phyloP scores from a whole-genome alignment of 2,888 invertebrate genomes.

The Ptilodon capucinus region DNA sequence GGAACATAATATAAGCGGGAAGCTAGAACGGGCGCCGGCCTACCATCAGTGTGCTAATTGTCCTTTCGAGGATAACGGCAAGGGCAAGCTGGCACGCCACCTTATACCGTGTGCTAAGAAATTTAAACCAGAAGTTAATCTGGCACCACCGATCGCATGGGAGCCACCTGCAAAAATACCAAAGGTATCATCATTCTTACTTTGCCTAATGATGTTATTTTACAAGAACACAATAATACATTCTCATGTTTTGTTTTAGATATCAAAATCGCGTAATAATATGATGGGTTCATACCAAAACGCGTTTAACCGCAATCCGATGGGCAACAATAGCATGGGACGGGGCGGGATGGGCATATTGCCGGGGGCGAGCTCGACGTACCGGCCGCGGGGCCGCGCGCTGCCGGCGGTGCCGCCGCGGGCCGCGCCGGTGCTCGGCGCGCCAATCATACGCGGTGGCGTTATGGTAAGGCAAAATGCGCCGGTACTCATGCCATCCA shows the following conservation, averaged over 20 bases:
- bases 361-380: slow-evolving; percentile 33
- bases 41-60: slow-evolving; percentile 97
- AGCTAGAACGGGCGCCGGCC: slow-evolving; percentile 91
- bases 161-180: slow-evolving; percentile 97
- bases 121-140: slow-evolving; percentile 93
- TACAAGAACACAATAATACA: background rate
- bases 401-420: slow-evolving; percentile 44
- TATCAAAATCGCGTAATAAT: slow-evolving; percentile 56
- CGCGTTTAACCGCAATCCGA: slow-evolving; percentile 63
- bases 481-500: slow-evolving; percentile 78
- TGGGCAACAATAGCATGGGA: slow-evolving; percentile 51
- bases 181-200: slow-evolving; percentile 76
- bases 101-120: slow-evolving; percentile 93
- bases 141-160: slow-evolving; percentile 94
- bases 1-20: slow-evolving; percentile 92
- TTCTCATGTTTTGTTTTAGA: slow-evolving; percentile 37
- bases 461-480: slow-evolving; percentile 84
- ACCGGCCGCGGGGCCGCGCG: slow-evolving; percentile 57
- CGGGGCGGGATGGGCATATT: slow-evolving; percentile 41
- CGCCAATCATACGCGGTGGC: slow-evolving; percentile 60
- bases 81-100: slow-evolving; percentile 94
- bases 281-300: slow-evolving; percentile 60
- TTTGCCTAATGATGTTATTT: background rate
- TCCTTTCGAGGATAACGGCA: slow-evolving; percentile 96
- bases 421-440: slow-evolving; percentile 45